These are phyloP conservation scores for Apteryx mantelli DNA, from an alignment of 2,113 vertebrate genomes.

Conservation along the genomic window DNA sequence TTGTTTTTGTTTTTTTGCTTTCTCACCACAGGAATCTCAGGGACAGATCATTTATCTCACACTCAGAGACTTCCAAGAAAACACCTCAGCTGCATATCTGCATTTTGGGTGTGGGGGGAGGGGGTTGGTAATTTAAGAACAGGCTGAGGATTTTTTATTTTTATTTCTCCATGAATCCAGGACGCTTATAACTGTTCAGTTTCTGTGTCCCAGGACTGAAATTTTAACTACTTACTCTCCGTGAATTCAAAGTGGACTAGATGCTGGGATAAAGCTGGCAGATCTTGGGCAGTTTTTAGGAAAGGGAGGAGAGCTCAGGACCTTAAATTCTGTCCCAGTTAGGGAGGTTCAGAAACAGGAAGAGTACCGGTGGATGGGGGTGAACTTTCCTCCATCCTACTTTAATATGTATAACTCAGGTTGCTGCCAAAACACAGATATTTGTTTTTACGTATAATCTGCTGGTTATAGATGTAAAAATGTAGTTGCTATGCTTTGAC, in stretches of 20 bases:
- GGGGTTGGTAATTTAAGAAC: neutral
- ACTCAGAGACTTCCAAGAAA: neutral
- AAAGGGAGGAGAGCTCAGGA: neutral
- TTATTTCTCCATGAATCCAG: neutral
- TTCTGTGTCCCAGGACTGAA: neutral
- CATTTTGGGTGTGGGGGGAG: neutral
- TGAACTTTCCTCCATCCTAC: neutral
- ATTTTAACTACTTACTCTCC: neutral
- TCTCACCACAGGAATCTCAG: neutral
- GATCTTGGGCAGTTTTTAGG: neutral
- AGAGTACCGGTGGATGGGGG: neutral
- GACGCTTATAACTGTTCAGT: neutral
- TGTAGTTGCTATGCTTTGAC: neutral
- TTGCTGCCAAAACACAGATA: neutral
- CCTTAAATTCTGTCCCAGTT: neutral
- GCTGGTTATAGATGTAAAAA: neutral
- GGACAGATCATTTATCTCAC: neutral
- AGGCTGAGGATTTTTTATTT: neutral
- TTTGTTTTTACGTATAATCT: neutral
- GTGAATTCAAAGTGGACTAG: neutral
- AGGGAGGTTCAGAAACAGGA: neutral
- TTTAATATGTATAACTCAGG: neutral
- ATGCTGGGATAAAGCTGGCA: neutral
- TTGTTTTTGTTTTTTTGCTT: neutral
- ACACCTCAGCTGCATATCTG: neutral